A percentile compares a stretch with the other conserved stretches of the same genome.
Conservation (phyloP, 1,140 invertebrate genomes). For the Oreohelix idahoensis region DNA sequence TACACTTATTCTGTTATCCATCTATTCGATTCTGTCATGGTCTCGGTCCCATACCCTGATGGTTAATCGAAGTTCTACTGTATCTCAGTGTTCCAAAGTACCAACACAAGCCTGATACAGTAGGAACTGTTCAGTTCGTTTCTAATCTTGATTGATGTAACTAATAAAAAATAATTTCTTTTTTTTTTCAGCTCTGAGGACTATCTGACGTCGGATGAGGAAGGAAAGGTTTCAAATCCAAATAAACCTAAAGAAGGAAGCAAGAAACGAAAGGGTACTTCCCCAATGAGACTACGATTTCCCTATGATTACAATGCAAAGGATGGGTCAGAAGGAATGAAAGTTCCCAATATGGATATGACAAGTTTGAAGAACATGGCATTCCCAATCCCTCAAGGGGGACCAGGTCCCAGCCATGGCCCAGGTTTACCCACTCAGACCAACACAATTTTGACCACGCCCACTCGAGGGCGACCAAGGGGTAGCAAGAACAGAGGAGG, state of each 20-base stretch:
- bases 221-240: slow-evolving; percentile 18
- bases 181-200: slow-evolving; percentile 30
- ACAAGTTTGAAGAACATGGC: slow-evolving; percentile 31
- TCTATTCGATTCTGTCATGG: too few relatives aligned
- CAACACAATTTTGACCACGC: slow-evolving; percentile 24
- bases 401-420: background rate
- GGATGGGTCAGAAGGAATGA: slow-evolving; percentile 12
- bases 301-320: slow-evolving; percentile 38
- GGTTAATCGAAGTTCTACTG: too few relatives aligned
- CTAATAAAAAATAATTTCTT: background rate
- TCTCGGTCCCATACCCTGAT: too few relatives aligned
- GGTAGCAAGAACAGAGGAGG: slow-evolving; percentile 25
- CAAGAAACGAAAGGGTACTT: slow-evolving; percentile 39
- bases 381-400: slow-evolving; percentile 37
- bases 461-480: slow-evolving; percentile 26
- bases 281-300: slow-evolving; percentile 36
- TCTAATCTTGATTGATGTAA: background rate
- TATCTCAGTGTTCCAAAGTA: too few relatives aligned
- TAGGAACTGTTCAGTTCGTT: too few relatives aligned
- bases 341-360: slow-evolving; percentile 9
- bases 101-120: too few relatives aligned
- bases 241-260: slow-evolving; percentile 41
- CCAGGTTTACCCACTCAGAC: slow-evolving; percentile 9
- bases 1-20: too few relatives aligned
- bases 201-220: slow-evolving; percentile 38